These are phyloP conservation scores for Akabosia matsudoensis DNA, from an alignment of 1,140 invertebrate species.

Conservation along the genomic window DNA sequence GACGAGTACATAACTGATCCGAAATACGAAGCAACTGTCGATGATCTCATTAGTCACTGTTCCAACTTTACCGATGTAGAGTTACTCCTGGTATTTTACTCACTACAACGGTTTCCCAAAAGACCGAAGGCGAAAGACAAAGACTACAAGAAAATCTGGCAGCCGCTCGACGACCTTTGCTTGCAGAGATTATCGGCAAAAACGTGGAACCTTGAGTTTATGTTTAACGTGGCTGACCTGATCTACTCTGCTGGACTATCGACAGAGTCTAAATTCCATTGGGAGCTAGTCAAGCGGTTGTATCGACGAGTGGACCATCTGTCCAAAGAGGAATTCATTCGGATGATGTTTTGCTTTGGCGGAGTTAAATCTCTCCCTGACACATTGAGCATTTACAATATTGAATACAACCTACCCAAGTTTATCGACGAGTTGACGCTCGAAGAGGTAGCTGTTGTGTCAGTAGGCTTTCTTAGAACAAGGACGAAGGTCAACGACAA, in stretches of 20 bases:
- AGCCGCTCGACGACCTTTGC: background rate
- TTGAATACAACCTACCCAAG: slow-evolving; percentile 20
- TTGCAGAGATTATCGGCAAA: background rate
- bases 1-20: background rate
- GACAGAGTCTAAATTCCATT: slow-evolving; percentile 14
- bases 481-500: background rate
- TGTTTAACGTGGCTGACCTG: slow-evolving; percentile 16
- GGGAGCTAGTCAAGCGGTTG: background rate
- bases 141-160: slow-evolving; percentile 6
- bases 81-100: background rate
- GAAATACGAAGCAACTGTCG: background rate
- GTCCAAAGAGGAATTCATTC: slow-evolving; percentile 13
- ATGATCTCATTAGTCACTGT: background rate
- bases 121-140: slow-evolving; percentile 1
- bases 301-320: slow-evolving; percentile 10
- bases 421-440: slow-evolving; percentile 11
- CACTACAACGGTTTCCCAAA: background rate
- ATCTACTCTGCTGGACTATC: background rate
- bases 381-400: background rate
- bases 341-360: slow-evolving; percentile 16
- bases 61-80: background rate
- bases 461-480: slow-evolving; percentile 11
- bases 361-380: slow-evolving; percentile 6
- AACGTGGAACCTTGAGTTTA: slow-evolving; percentile 3
- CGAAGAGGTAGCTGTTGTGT: slow-evolving; percentile 7